Base-by-base conservation (phyloP, 2,113 vertebrate species). In the Crotalus helleri region DNA sequence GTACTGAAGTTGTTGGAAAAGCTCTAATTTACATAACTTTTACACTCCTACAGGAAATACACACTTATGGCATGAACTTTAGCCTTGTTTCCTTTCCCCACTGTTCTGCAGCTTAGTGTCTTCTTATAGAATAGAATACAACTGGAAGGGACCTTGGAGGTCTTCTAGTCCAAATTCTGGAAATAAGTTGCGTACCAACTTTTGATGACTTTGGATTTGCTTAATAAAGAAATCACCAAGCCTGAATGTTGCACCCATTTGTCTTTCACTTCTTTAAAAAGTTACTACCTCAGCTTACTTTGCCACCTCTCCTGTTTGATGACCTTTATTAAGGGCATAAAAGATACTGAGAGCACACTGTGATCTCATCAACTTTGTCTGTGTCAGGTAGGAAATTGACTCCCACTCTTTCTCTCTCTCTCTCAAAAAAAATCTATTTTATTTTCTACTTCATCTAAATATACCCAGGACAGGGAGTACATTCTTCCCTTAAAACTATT, bases 371-470 rank as follows among this genome's bases (percentile, higher is more conserved):
- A 46, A 86, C 93, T 81, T 2, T 85, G 87, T 92, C n/a, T 44
- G 93, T 58, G 59, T 57, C n/a, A 91, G 1, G 13, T 39, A 33
- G 64, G 59, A 69, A n/a, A 24, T 3, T 24, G 26, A 9, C 12
- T 95, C 49, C 49, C 49, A 9, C 49, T 51, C 49, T 51, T 7
- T 49, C 49, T 9, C 49, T 49, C 49, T 7, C 49, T 7, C 49
- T 46, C 46, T 46, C 46, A 5, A 9, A 51, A 9, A 51, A 51
- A 51, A 51, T 10, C 55, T 88, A 57, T 88, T 93, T 58, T 59
- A 85, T 92, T 89, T 88, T 88, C 54, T 92, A 85, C 7, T 61
- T 51, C 6, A 94, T 92, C 85, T 90, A 92, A 90, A 46, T 81
- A 46, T 13, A 46, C 46, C 3, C 51, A 85, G 85, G 2, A 3